Base-by-base conservation (phyloP, 2,113 vertebrate genomes). In the Ceyx margarethae region DNA sequence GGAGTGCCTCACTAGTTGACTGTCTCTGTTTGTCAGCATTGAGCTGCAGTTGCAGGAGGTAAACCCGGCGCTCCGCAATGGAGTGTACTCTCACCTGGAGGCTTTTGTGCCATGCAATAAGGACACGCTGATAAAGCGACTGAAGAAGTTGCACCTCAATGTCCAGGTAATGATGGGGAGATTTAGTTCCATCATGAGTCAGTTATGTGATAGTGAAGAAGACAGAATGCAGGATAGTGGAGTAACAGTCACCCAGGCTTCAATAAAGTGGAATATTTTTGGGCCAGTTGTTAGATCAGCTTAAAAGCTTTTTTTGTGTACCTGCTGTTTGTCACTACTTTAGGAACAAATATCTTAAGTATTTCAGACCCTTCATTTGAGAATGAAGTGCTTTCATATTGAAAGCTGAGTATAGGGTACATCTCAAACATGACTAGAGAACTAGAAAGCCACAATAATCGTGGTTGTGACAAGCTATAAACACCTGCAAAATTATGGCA, bases 81-180 rank as follows among this genome's bases (percentile, higher is more conserved):
- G 98, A 4, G 98, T 99, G 33, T 99, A 99, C 95, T 97, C 98
- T 33, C 99, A 99, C 94, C 98, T 99, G 60, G 99, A 99, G 97
- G 99, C 99, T 92, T 99, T 99, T 31, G 98, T 99, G 90, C 99
- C 99, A 29, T 99, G 99, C 97, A 99, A 99, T 97, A 99, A 99
- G 96, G 99, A 99, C 88, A 98, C 98, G 29, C 97, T 99, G 95
- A 98, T 99, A 81, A 99, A 99, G 96, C 98, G 99, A 57, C 97
- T 99, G n/a, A 99, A 99, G 97, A 99, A 99, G 96, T 95, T 99
- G 48, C 99, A 99, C 92, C 98, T 99, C 96, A 99, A 99, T 60
- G 98, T 99, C 29, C 99, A 99, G 98, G 99, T 99, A 97, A 88
- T 54, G 62, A 64, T 0, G 0, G 67, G 14, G 35, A 64, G 43